Evolutionary conservation across 1,140 invertebrate species (phyloP).

Genomic region (Asobara japonica): DNA sequence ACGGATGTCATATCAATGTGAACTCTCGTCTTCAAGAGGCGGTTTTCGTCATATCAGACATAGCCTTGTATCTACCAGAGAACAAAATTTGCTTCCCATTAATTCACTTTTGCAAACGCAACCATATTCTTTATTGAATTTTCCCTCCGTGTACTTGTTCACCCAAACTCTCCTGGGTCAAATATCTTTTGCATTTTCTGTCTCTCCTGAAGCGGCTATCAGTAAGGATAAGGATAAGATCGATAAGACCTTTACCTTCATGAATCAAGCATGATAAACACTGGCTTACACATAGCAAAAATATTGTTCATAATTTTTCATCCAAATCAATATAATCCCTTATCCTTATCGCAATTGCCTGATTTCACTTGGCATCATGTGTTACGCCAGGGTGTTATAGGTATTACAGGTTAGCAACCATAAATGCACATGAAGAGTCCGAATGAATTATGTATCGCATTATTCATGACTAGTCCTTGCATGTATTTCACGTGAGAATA

Average conservation of each 20-base stretch:
- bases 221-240: background rate
- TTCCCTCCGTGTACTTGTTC: too few relatives aligned
- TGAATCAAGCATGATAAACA: background rate
- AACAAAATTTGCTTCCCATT: too few relatives aligned
- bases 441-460: slow-evolving; percentile 60
- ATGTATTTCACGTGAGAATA: slow-evolving; percentile 53
- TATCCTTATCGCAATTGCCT: slow-evolving; percentile 47
- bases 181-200: background rate
- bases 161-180: background rate
- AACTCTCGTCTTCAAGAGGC: too few relatives aligned
- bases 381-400: background rate
- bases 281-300: background rate
- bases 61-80: too few relatives aligned
- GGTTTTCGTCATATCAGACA: too few relatives aligned
- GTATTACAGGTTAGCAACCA: slow-evolving; percentile 14
- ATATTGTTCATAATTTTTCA: background rate
- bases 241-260: background rate
- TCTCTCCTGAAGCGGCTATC: background rate
- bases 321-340: background rate
- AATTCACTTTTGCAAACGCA: too few relatives aligned
- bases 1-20: too few relatives aligned
- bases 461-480: slow-evolving; percentile 57
- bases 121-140: too few relatives aligned
- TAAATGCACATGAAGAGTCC: slow-evolving; percentile 37
- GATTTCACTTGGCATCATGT: slow-evolving; percentile 41